Evolutionary conservation across 2,113 vertebrate species (phyloP), one percentile per base, ranked within the genome.

Genomic region (Rhynchomys soricoides): DNA sequence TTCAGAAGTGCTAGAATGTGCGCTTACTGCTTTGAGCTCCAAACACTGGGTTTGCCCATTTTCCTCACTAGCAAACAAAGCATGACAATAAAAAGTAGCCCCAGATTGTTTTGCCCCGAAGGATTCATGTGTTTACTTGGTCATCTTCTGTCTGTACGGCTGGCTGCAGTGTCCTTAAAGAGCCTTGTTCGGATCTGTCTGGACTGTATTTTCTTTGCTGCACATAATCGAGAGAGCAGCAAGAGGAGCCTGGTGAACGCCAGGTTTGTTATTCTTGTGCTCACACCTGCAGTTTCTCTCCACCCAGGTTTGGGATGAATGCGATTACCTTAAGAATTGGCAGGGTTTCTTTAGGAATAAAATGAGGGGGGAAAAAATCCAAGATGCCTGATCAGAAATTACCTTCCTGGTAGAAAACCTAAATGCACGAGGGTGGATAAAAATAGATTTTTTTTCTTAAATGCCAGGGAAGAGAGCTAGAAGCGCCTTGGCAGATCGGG

Each of bases 401-500:
- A 98, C 96, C 95, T 94, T 93, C 43, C 93, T 98, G 93, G 71
- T 97, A 91, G 95, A 96, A 98, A 98, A 97, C 97, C 95, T 96
- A 96, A 94, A 96, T 91, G 88, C 91, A 97, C 64, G 74, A 77
- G 94, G 48, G 90, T 86, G 96, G 97, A 85, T 3, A 48, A 98
- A 97, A 97, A 97, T 86, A 98, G 97, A 98, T 97, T 98, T 95
- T 90, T 95, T 92, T 95, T 90, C 81, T 93, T 64, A 94, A 91
- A 91, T 94, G 96, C 97, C 98, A 97, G 96, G 86, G 93, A 78
- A 92, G 95, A 96, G 97, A 97, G 97, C 90, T 97, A 95, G 85
- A 89, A 95, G 70, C 94, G 55, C 82, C 89, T 93, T 87, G 96
- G 97, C 96, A 95, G 97, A 82, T 68, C 45, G 89, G 79, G 77